Base-by-base conservation (phyloP, 2,888 invertebrate genomes). In the Caenorhabditis sinica region DNA sequence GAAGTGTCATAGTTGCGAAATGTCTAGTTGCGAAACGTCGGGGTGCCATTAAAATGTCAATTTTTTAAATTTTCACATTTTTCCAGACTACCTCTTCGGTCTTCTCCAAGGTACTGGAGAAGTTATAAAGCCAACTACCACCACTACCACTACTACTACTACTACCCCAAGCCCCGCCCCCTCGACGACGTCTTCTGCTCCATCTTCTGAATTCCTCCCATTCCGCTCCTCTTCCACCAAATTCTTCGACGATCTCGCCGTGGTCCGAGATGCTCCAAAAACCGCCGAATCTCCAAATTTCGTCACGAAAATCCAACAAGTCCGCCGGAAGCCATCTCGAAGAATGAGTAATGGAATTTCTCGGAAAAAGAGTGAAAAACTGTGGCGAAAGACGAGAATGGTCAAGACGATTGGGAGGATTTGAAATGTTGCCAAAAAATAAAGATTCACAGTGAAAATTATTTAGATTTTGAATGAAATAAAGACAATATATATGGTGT, bases 81-180 rank as follows among this genome's bases (percentile, higher is more conserved):
- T n/a, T n/a, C n/a, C 76, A 82, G 83, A 83, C 28, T 83, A 83
- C 45, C 65, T 83, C 6, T 83, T 69, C 63, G 61, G 73, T 13
- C 33, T 83, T 9, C 56, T 83, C 15, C 77, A 83, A 69, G 83
- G 83, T 15, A 83, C 83, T 36, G 74, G 83, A 53, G 63, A 79
- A 30, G 77, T 83, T 15, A 61, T 77, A 23, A 79, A 69, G 23
- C 77, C 77, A 13, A 74, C 77, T 5, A 58, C 75, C 2, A 65
- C 82, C 11, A 65, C 58, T 1, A 76, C 71, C 6, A 65, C 79
- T 25, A 71, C 79, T 0, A 53, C 80, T 15, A 72, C 76, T 23
- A 60, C 61, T 9, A 53, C n/a, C n/a, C n/a, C n/a, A n/a, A n/a
- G n/a, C n/a, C n/a, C n/a, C n/a, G n/a, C n/a, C n/a, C n/a, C n/a